These are phyloP conservation scores for Tetropium fuscum DNA, from an alignment of 2,888 invertebrate species.

Conservation along the genomic window DNA sequence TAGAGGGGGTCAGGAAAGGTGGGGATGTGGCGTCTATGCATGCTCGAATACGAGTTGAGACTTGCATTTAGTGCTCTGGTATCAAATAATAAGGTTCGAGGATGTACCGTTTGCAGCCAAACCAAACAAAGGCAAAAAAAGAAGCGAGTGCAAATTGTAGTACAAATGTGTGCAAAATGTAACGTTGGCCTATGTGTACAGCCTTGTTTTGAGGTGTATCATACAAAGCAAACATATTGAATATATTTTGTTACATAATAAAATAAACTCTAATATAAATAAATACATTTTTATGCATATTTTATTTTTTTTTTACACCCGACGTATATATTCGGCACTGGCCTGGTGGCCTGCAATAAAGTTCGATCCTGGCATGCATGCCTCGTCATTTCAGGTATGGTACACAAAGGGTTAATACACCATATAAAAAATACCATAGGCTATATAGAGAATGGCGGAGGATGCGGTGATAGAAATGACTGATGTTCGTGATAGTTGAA, in stretches of 20 bases:
- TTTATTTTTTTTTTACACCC: too few relatives aligned
- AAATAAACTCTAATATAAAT: background rate
- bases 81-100: constrained; percentile 1
- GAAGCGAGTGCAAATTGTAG: background rate
- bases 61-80: background rate
- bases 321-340: too few relatives aligned
- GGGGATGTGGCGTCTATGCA: constrained; percentile 1
- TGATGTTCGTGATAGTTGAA: too few relatives aligned
- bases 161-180: constrained; percentile 5
- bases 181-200: constrained; percentile 2
- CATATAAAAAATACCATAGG: too few relatives aligned
- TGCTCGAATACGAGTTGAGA: constrained; percentile 9
- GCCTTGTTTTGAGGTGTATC: constrained; percentile 9
- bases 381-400: background rate
- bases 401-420: background rate
- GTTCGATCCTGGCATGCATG: too few relatives aligned
- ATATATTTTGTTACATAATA: background rate
- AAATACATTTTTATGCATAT: too few relatives aligned
- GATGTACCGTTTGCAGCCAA: constrained; percentile 1
- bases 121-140: background rate
- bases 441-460: too few relatives aligned
- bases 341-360: too few relatives aligned
- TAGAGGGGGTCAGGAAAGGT: too few relatives aligned
- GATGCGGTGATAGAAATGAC: too few relatives aligned
- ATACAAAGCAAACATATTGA: background rate